Percentiles rank a stretch among this genome's conserved stretches.
phyloP scores from a whole-genome alignment of 37 sponge, comb jelly and placozoan species.

The Bolinopsis microptera region DNA sequence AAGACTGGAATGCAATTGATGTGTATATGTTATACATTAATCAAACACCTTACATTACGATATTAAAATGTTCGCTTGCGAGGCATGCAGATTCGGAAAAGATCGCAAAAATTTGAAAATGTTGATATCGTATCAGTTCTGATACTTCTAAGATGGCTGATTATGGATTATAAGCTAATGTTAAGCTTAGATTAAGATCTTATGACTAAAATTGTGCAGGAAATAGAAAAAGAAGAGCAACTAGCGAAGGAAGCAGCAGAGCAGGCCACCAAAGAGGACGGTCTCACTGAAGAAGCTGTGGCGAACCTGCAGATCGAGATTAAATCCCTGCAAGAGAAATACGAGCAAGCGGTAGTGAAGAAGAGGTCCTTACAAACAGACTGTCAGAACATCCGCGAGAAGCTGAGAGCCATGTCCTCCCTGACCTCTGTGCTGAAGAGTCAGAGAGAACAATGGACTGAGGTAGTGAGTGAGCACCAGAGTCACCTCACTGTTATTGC shows the following conservation, averaged over 20 bases:
- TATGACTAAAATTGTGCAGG: too few relatives aligned
- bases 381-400: conserved; percentile 73
- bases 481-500: conserved; percentile 8
- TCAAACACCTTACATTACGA: not conserved
- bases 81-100: too few relatives aligned
- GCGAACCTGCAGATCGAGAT: conserved; percentile 48
- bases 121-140: too few relatives aligned
- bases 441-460: conserved; percentile 48
- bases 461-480: conserved; percentile 28
- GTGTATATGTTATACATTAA: too few relatives aligned
- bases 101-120: too few relatives aligned
- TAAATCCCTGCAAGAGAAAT: conserved; percentile 40
- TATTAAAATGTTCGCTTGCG: too few relatives aligned
- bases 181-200: too few relatives aligned
- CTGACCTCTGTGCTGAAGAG: conserved; percentile 55
- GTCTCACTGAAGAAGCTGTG: not conserved
- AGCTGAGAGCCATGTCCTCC: conserved; percentile 70
- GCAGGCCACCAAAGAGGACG: not conserved
- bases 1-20: too few relatives aligned
- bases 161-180: too few relatives aligned
- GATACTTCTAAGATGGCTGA: too few relatives aligned
- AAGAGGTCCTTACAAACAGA: conserved; percentile 72
- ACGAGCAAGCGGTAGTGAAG: conserved; percentile 76
- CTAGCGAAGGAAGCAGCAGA: conserved; percentile 9
- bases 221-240: conserved; percentile 54